Evolutionary conservation across 2,888 invertebrate genomes (phyloP).

Genomic region (Drosophila bunnanda): DNA sequence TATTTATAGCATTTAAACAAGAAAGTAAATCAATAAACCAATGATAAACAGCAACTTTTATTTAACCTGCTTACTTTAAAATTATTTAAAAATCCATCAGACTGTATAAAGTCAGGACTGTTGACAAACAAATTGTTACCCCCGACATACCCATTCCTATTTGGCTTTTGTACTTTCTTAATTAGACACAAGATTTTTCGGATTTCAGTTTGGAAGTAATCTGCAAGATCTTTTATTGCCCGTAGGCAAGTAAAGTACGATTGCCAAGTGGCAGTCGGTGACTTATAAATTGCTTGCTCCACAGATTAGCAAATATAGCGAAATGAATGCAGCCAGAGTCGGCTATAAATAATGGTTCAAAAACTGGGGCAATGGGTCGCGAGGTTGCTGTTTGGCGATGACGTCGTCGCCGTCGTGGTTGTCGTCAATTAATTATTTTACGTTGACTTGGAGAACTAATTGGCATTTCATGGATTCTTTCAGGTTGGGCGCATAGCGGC

Average conservation of each 20-base stretch:
- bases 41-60: no score
- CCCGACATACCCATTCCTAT: no score
- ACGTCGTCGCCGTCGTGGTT: conserved; percentile 1
- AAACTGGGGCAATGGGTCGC: conserved; percentile 50
- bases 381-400: conserved; percentile 9
- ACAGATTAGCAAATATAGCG: conserved; percentile 32
- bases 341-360: conserved; percentile 47
- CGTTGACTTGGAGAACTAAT: conserved; percentile 16
- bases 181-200: no score
- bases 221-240: conserved; percentile 11
- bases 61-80: no score
- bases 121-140: no score
- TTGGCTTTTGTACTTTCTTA: neutral
- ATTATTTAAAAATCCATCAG: no score
- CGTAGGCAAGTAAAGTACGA: neutral
- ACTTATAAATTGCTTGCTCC: conserved; percentile 25
- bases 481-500: conserved; percentile 97
- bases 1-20: no score
- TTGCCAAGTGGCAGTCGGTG: conserved; percentile 20
- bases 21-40: no score
- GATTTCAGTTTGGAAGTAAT: neutral
- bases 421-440: conserved; percentile 15
- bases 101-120: no score
- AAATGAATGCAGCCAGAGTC: conserved; percentile 12
- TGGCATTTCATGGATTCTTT: conserved; percentile 48